Base-by-base conservation (phyloP, 2,797 vertebrate genomes). In the Urocyon cinereoargenteus region DNA sequence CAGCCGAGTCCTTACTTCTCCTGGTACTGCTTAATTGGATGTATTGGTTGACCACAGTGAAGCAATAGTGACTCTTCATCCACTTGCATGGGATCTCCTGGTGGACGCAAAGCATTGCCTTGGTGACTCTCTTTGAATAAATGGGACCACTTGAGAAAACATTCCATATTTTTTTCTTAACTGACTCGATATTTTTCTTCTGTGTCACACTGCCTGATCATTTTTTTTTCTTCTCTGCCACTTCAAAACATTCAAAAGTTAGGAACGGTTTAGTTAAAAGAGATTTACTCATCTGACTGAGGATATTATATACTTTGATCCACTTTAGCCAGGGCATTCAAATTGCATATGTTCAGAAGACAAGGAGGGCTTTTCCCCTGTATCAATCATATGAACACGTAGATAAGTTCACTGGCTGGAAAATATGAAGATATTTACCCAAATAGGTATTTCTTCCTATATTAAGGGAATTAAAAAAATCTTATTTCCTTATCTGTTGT, bases 181-280 rank as follows among this genome's bases (percentile, higher is more conserved):
- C 36, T 21, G 28, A 83, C 28, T 87, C 19, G 1, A 14, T 85
- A 51, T 96, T 90, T 92, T 78, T 73, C 72, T 90, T 59, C 55
- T 24, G 28, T 77, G 78, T 86, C 40, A 89, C 36, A 21, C 24
- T n/a, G n/a, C 57, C 90, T 92, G 66, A 34, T 57, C 64, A 81
- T 78, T 82, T 55, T 96, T 55, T 96, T 81, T 79, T 34, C 55
- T 90, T 90, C 57, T 83, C 68, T 86, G 72, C 14, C 45, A 61
- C 28, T 96, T 96, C 34, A 59, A 86, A 94, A 70, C n/a, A n/a
- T 88, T 66, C 31, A 83, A 87, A 95, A 97, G 81, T 96, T 96
- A 96, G 51, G 21, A 51, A 68, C 3, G 62, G 51, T 73, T 97
- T 90, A 72, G 78, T 86, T 90, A 61, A 96, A 92, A 86, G 24